A percentile compares a stretch with the other conserved stretches of the same genome.
Conservation (phyloP, 1,140 invertebrate genomes). For the Pemphigus obesinymphae region DNA sequence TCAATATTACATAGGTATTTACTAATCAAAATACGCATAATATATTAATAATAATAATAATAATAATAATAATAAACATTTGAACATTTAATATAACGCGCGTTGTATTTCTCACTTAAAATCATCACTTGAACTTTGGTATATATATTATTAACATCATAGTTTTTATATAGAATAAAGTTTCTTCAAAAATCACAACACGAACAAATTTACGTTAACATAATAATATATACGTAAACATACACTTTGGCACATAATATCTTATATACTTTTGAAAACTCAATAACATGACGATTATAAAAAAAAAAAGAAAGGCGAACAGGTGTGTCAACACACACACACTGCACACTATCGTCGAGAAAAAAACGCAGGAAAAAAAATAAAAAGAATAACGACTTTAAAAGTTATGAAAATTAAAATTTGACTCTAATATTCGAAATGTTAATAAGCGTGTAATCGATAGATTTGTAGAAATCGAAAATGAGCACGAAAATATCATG, state of each 20-base stretch:
- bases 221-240: not conserved
- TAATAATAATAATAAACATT: not conserved
- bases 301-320: not conserved
- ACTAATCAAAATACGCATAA: too few species aligned
- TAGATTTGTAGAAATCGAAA: not conserved
- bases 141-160: not conserved
- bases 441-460: not conserved
- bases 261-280: not conserved
- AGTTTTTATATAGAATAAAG: not conserved
- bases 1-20: too few species aligned
- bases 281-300: not conserved
- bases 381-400: not conserved
- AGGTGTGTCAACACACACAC: not conserved
- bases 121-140: not conserved
- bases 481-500: too few species aligned
- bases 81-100: conserved; percentile 4
- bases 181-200: conserved; percentile 19
- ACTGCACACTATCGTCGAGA: not conserved
- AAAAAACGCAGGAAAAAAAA: too few species aligned
- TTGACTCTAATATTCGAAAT: not conserved
- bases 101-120: not conserved
- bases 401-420: not conserved
- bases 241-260: conserved; percentile 15
- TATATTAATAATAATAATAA: not conserved
- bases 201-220: not conserved